A percentile compares a stretch with the other conserved stretches of the same genome.
Evolutionary conservation across 2,888 invertebrate species (phyloP).

Genomic region (Lacanobia wlatinum): DNA sequence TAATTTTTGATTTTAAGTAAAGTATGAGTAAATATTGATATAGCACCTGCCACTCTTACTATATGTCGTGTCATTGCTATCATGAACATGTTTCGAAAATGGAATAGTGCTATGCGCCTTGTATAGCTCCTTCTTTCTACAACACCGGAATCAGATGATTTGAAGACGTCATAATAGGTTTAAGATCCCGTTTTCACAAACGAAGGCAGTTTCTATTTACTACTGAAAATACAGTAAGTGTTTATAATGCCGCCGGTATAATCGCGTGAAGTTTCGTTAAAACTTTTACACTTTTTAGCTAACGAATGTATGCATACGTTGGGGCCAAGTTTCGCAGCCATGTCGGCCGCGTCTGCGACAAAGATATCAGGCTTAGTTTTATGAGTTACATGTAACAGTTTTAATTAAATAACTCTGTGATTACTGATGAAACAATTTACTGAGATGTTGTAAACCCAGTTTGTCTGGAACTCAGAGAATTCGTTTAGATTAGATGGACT

Average conservation of each 20-base stretch:
- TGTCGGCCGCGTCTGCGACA: constrained; percentile 74
- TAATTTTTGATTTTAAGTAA: too few species aligned
- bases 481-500: constrained; percentile 33
- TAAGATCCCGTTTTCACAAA: not conserved
- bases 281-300: constrained; percentile 77
- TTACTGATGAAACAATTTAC: constrained; percentile 75
- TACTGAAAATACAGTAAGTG: constrained; percentile 55
- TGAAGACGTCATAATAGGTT: not conserved
- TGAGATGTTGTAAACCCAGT: constrained; percentile 63
- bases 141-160: too few species aligned
- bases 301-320: constrained; percentile 74
- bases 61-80: too few species aligned
- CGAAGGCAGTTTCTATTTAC: constrained; percentile 16
- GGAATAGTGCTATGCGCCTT: too few species aligned
- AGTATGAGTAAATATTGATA: too few species aligned
- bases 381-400: constrained; percentile 79
- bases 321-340: constrained; percentile 74
- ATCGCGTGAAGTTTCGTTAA: constrained; percentile 76
- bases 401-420: constrained; percentile 78
- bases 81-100: too few species aligned
- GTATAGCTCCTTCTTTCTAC: too few species aligned
- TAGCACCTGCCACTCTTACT: too few species aligned
- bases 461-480: constrained; percentile 45
- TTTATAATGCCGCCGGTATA: constrained; percentile 66
- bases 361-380: constrained; percentile 80